Evolutionary conservation across 92 coral and sea anemone species (phyloP).

Genomic region (Anthopleura xanthogrammica): DNA sequence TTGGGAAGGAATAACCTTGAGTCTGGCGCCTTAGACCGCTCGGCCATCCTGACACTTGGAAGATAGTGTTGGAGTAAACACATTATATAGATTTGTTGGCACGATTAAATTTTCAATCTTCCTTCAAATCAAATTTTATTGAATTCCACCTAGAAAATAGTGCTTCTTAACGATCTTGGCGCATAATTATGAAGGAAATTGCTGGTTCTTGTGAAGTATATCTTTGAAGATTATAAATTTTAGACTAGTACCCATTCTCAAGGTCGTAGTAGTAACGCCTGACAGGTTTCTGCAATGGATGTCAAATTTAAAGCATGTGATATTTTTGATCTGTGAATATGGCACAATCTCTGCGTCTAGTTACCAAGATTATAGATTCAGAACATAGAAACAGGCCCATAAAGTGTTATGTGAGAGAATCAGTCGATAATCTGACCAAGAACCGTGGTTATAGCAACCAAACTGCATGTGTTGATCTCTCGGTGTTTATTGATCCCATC

Average conservation of each 20-base stretch:
- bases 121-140: background rate
- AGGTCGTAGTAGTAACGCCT: conserved; percentile 24
- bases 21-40: conserved; percentile 99
- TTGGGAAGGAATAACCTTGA: conserved; percentile 87
- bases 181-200: background rate
- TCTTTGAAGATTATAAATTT: background rate
- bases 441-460: background rate
- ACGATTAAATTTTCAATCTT: background rate
- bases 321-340: background rate
- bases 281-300: background rate
- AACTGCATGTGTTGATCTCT: background rate
- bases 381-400: background rate
- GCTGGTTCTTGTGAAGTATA: background rate
- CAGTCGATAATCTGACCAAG: background rate
- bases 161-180: background rate
- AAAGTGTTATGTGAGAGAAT: background rate
- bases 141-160: background rate
- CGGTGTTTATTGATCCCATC: conserved; percentile 47
- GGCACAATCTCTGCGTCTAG: conserved; percentile 13
- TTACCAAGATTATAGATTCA: background rate
- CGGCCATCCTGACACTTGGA: conserved; percentile 98
- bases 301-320: background rate
- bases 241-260: conserved; percentile 16
- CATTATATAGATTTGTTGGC: background rate
- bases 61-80: fast-evolving